A percentile compares a stretch with the other conserved stretches of the same genome.
Evolutionary conservation across 35 echinoderm and acorn worm genomes (phyloP).

Genomic region (Chiridota heheva): DNA sequence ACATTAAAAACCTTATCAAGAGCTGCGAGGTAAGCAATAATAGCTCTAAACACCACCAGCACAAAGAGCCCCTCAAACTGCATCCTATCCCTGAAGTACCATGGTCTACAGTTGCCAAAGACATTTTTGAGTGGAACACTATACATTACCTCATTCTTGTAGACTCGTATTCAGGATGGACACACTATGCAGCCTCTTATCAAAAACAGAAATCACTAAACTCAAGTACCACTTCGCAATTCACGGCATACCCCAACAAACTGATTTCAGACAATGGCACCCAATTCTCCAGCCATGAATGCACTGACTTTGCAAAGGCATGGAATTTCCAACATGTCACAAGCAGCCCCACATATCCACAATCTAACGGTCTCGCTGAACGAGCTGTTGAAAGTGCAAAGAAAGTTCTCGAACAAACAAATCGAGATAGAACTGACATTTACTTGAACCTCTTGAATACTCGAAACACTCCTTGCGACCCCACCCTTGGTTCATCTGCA

Average conservation of each 20-base stretch:
- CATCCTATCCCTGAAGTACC: conserved; percentile 7
- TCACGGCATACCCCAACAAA: conserved; percentile 3
- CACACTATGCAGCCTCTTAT: background rate
- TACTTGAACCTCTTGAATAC: conserved; percentile 5
- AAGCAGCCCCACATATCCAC: conserved; percentile 1
- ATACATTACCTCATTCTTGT: conserved; percentile 27
- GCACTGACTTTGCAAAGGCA: background rate
- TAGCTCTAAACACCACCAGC: conserved; percentile 20
- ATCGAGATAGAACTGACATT: conserved; percentile 13
- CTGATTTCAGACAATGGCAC: conserved; percentile 7
- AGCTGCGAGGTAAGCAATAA: conserved; percentile 30
- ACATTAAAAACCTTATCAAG: background rate
- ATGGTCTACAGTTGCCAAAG: conserved; percentile 19
- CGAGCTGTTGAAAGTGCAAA: conserved; percentile 17
- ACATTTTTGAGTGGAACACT: conserved; percentile 46
- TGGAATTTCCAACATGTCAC: conserved; percentile 17
- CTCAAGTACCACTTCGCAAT: conserved; percentile 19
- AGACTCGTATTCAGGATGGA: conserved; percentile 30
- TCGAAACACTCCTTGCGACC: conserved; percentile 6
- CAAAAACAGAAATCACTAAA: conserved; percentile 21
- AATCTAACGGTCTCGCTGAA: conserved; percentile 36
- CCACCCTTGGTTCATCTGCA: conserved; percentile 19
- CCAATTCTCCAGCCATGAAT: background rate
- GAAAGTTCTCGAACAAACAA: conserved; percentile 16
- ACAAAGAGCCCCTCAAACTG: conserved; percentile 29